These are phyloP conservation scores for Micrasema longulum DNA, from an alignment of 1,140 invertebrate species.

Conservation along the genomic window DNA sequence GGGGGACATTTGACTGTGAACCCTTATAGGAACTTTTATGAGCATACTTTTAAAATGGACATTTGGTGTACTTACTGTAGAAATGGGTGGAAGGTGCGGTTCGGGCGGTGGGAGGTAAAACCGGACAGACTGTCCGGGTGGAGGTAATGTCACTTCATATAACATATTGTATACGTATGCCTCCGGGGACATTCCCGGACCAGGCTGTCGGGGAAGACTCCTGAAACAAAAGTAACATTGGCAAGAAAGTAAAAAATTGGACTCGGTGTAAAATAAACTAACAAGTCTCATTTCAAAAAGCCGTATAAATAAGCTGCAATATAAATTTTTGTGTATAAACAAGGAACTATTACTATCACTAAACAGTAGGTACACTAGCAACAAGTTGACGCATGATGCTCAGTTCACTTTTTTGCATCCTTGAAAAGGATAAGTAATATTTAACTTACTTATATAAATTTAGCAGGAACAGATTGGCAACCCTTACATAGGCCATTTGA, in stretches of 20 bases:
- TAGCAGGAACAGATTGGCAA: slow-evolving; percentile 85
- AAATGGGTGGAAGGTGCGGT: slow-evolving; percentile 77
- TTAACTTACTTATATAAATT: slow-evolving; percentile 83
- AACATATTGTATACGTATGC: slow-evolving; percentile 95
- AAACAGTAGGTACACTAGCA: too few relatives aligned
- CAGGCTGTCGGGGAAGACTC: slow-evolving; percentile 79
- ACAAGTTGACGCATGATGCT: too few relatives aligned
- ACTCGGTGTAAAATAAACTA: not conserved
- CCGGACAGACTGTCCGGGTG: slow-evolving; percentile 86
- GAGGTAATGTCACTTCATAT: slow-evolving; percentile 92
- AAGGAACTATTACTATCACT: not conserved
- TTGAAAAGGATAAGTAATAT: too few relatives aligned
- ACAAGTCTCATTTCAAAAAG: not conserved
- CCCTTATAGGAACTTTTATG: too few relatives aligned
- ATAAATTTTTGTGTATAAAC: not conserved
- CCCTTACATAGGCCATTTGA: slow-evolving; percentile 89
- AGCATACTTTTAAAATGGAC: too few relatives aligned
- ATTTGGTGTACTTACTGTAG: slow-evolving; percentile 68
- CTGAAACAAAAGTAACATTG: slow-evolving; percentile 61
- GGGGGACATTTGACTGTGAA: too few relatives aligned
- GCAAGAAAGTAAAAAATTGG: not conserved
- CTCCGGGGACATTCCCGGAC: slow-evolving; percentile 83
- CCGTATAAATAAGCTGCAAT: not conserved
- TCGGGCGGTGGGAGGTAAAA: slow-evolving; percentile 83
- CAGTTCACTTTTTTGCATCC: too few relatives aligned